Evolutionary conservation across 2,113 vertebrate species (phyloP), one percentile per base, ranked within the genome.

Genomic region (Haemorhous mexicanus): DNA sequence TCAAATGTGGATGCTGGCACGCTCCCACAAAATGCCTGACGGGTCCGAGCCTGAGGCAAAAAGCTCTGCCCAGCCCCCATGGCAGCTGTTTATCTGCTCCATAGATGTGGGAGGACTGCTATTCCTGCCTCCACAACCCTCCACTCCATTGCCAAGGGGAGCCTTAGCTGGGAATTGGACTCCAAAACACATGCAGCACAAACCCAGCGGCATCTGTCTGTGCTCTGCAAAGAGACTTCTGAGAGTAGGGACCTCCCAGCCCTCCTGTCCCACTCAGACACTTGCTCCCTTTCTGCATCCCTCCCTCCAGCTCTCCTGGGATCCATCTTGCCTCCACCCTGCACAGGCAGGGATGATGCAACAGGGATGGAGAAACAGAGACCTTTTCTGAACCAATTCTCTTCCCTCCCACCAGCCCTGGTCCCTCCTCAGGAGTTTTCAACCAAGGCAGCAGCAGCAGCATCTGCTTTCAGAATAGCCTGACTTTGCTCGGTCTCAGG

Each of bases 21-120:
- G 0, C 73, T 61, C 70, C 89, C 91, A 83, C 76, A 67, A 77
- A 81, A 62, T 1, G 47, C 49, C 63, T 78, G 76, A 70, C 0
- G 47, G 86, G 80, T 86, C 73, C 61, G 1, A 89, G 96, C 96
- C 96, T 55, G 67, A 97, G 91, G 96, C 96, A 68, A 93, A 59
- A 81, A 59, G 66, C 50, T 43, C 23, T 63, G 76, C 86, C 94
- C 83, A 94, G 73, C 83, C 76, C 90, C 91, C 89, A 35, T 1
- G 33, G 80, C 93, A 96, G 94, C 93, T 95, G 95, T 93, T 92
- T 74, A 66, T 86, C 82, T 44, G 30, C 64, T 95, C 89, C 73
- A 15, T 2, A 63, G 55, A 81, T 44, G 66, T 11, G 27, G 86
- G 27, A 90, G 35, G 21, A 93, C 61, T 90, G 81, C 68, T 86